phyloP scores from a whole-genome alignment of 2,888 invertebrate species.

The Eupithecia dodoneata region DNA sequence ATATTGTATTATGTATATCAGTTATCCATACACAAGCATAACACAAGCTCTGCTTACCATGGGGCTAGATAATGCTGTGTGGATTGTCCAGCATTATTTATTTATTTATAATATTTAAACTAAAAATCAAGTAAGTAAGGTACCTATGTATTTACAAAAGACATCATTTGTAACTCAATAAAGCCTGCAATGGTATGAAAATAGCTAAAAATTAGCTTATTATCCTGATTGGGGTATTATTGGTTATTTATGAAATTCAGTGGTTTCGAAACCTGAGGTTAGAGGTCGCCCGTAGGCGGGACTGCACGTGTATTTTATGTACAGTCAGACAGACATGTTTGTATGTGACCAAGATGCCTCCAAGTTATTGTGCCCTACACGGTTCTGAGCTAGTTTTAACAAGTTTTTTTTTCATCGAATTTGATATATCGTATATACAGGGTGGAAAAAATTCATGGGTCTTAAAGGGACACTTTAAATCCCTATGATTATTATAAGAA shows the following conservation, averaged over 20 bases:
- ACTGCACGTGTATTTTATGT: constrained; percentile 16
- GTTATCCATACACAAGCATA: too few species aligned
- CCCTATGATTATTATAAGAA: too few species aligned
- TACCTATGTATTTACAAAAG: not conserved
- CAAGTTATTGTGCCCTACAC: not conserved
- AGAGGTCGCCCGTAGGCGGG: constrained; percentile 22
- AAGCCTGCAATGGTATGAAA: constrained; percentile 16
- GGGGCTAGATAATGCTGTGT: too few species aligned
- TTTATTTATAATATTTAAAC: not conserved
- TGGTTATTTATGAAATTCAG: constrained; percentile 17
- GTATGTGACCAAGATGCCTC: not conserved
- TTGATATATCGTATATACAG: too few species aligned
- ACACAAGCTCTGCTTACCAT: too few species aligned
- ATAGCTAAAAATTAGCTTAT: not conserved
- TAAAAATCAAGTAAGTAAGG: not conserved
- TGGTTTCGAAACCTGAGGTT: not conserved
- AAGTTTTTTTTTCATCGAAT: not conserved
- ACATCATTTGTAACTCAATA: not conserved
- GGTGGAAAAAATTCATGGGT: too few species aligned
- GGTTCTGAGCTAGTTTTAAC: not conserved
- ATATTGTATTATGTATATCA: too few species aligned
- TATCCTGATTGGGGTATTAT: constrained; percentile 22
- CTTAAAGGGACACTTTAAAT: too few species aligned
- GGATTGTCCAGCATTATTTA: too few species aligned
- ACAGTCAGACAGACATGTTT: not conserved